Conservation (phyloP, 2,113 vertebrate species). For the Hippocampus mohnikei region DNA sequence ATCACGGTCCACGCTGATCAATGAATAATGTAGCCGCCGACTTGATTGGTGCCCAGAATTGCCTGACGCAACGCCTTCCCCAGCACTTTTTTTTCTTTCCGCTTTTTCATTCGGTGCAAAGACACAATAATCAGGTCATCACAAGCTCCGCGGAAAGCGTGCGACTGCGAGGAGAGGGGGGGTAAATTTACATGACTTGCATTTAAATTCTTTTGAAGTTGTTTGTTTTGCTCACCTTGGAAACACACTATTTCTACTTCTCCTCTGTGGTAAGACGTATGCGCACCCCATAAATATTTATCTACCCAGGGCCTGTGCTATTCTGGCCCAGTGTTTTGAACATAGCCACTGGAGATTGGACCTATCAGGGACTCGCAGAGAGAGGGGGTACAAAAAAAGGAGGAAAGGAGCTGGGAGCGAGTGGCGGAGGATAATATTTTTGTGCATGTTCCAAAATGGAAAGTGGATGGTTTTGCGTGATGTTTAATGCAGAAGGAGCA, state of each 20-base stretch:
- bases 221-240: slow-evolving; percentile 74
- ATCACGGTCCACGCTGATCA: slow-evolving; percentile 32
- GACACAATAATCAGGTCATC: slow-evolving; percentile 64
- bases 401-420: background rate
- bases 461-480: slow-evolving; percentile 37
- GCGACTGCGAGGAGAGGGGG: slow-evolving; percentile 31
- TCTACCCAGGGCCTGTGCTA: slow-evolving; percentile 62
- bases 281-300: slow-evolving; percentile 72
- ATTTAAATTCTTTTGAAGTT: slow-evolving; percentile 73
- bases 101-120: slow-evolving; percentile 16
- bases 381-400: background rate
- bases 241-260: slow-evolving; percentile 66
- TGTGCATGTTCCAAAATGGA: slow-evolving; percentile 40
- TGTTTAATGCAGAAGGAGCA: slow-evolving; percentile 55
- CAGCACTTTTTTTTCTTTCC: background rate
- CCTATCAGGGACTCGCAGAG: slow-evolving; percentile 51
- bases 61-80: background rate
- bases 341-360: slow-evolving; percentile 61
- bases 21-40: slow-evolving; percentile 17
- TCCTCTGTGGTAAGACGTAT: slow-evolving; percentile 60
- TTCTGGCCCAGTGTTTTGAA: slow-evolving; percentile 68
- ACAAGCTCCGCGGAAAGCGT: slow-evolving; percentile 49
- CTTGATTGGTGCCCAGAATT: slow-evolving; percentile 23
- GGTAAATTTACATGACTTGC: slow-evolving; percentile 56
- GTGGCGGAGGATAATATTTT: slow-evolving; percentile 41